These are phyloP conservation scores for Rhagologus leucostigma DNA, from an alignment of 2,113 vertebrate genomes.

Conservation along the genomic window DNA sequence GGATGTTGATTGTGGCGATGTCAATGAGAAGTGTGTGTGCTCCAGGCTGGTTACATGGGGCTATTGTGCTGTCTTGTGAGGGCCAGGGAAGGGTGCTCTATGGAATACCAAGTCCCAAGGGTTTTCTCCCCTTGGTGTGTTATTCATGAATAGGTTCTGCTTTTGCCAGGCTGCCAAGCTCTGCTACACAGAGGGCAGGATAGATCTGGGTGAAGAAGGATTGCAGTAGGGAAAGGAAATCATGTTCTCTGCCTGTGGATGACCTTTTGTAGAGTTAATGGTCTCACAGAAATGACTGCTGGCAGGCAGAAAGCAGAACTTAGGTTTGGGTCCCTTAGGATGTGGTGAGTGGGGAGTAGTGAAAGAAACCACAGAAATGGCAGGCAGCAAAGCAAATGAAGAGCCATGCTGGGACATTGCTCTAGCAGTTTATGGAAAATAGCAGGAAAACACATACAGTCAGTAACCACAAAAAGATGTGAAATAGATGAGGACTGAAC, in stretches of 20 bases:
- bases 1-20: neutral
- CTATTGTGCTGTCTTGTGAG: too few species aligned
- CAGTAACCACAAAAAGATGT: neutral
- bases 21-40: neutral
- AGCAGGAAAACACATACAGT: neutral
- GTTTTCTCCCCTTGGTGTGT: neutral
- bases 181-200: neutral
- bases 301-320: neutral
- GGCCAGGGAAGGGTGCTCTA: neutral
- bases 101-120: neutral
- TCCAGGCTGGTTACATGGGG: neutral
- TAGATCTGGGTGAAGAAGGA: neutral
- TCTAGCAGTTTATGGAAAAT: neutral
- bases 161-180: neutral
- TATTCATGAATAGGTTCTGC: accelerated
- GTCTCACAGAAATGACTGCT: neutral
- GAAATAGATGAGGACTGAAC: neutral
- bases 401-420: neutral
- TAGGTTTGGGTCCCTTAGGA: neutral
- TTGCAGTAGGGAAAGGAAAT: neutral
- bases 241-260: neutral
- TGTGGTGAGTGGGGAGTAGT: neutral
- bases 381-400: neutral
- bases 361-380: accelerated
- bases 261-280: neutral